These are phyloP conservation scores for Acridotheres tristis DNA, from an alignment of 2,797 vertebrate genomes.

Conservation along the genomic window DNA sequence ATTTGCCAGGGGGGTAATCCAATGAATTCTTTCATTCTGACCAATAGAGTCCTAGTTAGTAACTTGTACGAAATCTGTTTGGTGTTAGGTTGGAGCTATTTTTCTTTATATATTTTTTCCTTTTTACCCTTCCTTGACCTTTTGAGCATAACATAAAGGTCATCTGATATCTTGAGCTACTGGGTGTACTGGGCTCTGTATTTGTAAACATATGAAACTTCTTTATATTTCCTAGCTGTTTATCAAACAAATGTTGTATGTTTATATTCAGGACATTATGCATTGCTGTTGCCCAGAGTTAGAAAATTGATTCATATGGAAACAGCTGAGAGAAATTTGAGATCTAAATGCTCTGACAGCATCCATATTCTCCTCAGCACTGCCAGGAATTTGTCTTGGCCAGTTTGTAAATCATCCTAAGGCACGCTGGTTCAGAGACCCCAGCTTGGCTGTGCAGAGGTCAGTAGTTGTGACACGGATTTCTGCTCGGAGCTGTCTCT, in stretches of 20 bases:
- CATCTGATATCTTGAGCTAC: not conserved
- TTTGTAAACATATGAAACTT: not conserved
- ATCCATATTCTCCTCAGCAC: not conserved
- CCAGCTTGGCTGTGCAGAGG: not conserved
- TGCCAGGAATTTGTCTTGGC: not conserved
- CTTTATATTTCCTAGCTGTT: not conserved
- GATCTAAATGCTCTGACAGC: constrained; percentile 1
- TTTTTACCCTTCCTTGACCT: not conserved
- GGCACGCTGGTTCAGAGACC: not conserved
- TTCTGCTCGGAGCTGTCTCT: not conserved
- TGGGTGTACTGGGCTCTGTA: not conserved
- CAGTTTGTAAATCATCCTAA: constrained; percentile 41
- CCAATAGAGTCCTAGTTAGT: not conserved
- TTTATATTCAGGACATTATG: not conserved
- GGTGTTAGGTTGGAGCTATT: not conserved
- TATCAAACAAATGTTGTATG: not conserved
- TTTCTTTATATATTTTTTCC: fast-evolving
- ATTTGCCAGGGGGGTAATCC: not conserved
- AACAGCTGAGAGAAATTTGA: constrained; percentile 11
- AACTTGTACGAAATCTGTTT: not conserved
- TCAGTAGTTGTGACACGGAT: not conserved
- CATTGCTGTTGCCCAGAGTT: not conserved
- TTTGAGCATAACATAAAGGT: not conserved
- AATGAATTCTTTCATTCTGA: not conserved
- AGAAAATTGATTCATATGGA: constrained; percentile 18